Evolutionary conservation across 2,888 invertebrate genomes (phyloP).

Genomic region (Diadegma fenestrale): DNA sequence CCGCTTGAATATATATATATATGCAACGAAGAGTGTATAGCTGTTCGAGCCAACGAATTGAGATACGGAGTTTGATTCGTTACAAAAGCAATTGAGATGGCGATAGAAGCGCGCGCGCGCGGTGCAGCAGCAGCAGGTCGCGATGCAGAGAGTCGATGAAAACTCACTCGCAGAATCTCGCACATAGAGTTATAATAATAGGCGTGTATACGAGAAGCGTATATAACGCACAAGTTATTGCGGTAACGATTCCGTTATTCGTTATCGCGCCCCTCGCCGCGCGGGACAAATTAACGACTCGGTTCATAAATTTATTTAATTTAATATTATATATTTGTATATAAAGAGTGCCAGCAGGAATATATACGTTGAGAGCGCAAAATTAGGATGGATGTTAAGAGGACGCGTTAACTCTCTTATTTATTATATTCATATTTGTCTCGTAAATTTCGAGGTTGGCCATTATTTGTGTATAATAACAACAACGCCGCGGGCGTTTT

Average conservation of each 20-base stretch:
- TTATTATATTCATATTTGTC: constrained; percentile 73
- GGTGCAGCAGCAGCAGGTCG: not conserved
- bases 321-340: constrained; percentile 64
- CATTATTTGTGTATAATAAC: constrained; percentile 54
- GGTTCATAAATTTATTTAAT: constrained; percentile 69
- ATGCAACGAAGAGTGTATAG: not conserved
- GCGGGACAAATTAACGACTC: constrained; percentile 56
- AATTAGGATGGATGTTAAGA: not conserved
- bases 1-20: not conserved
- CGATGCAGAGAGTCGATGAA: constrained; percentile 23
- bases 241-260: constrained; percentile 29
- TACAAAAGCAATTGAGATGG: constrained; percentile 37
- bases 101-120: constrained; percentile 18
- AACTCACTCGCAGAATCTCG: constrained; percentile 32
- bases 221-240: constrained; percentile 18
- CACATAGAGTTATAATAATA: not conserved
- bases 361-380: not conserved
- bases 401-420: constrained; percentile 66
- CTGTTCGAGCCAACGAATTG: not conserved
- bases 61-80: constrained; percentile 16
- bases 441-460: constrained; percentile 70
- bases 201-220: not conserved
- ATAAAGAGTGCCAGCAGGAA: constrained; percentile 51
- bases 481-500: constrained; percentile 15
- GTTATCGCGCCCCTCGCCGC: constrained; percentile 32